Base-by-base conservation (phyloP, 2,888 invertebrate species). In the Trichacis sp. region DNA sequence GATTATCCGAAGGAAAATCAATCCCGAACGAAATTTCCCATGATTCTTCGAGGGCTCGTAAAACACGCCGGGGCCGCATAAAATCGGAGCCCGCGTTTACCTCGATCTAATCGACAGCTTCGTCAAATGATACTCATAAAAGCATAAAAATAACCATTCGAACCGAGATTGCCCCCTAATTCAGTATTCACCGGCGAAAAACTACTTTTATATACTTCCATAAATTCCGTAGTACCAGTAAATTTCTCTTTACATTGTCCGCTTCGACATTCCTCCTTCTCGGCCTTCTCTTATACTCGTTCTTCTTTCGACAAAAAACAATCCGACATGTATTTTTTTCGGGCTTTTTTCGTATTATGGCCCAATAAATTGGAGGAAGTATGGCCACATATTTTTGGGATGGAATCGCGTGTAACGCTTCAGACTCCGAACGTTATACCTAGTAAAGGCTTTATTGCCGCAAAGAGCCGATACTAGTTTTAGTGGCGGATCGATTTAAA, bases 401-500 rank as follows among this genome's bases (percentile, higher is more conserved):
- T 9, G 8, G n/a, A 33, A 33, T 33, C 18, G 43, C 9, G 36
- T 29, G 24, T 14, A 40, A 56, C 8, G 49, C 43, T 50, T n/a
- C n/a, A n/a, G n/a, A n/a, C n/a, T 51, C 54, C 69, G 71, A 73
- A 64, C 74, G 77, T 77, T 80, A 82, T 80, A 24, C 24, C 81
- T 81, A 81, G 78, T 75, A 68, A 62, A 74, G 77, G 68, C 76
- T 83, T 83, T 83, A 83, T 78, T 77, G 73, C 83, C 78, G 46
- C 30, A 11, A 55, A 72, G 73, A 72, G 78, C 81, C 82, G 75
- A 83, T 83, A 83, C 80, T 77, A 74, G 77, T 75, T 79, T 84
- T 83, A 81, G 78, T 78, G 80, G 79, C 66, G 81, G 80, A 83
- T 84, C 83, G 84, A 84, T 84, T 83, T 77, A 78, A 72, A 81